Conservation (phyloP, 2,113 vertebrate species). For the Speoplatyrhinus poulsoni region DNA sequence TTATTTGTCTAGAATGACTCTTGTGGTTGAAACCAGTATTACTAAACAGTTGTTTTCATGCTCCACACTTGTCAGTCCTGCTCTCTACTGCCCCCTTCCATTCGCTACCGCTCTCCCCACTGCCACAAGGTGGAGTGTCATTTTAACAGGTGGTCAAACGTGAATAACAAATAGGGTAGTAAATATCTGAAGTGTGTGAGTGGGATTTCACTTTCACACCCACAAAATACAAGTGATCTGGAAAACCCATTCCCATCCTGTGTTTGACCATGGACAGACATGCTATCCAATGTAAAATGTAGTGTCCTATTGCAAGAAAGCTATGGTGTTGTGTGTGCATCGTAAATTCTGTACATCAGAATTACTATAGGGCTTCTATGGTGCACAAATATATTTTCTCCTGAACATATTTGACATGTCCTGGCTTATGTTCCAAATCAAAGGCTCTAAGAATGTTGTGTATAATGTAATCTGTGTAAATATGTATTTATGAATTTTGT, state of each 20-base stretch:
- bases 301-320: constrained; percentile 38
- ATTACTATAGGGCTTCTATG: constrained; percentile 52
- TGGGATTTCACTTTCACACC: not conserved
- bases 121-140: too few relatives aligned
- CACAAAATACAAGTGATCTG: too few relatives aligned
- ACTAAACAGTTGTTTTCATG: too few relatives aligned
- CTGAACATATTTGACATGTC: constrained; percentile 44
- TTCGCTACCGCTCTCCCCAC: too few relatives aligned
- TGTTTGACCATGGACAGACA: constrained; percentile 17
- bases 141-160: not conserved
- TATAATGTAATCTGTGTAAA: constrained; percentile 64
- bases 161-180: constrained; percentile 15
- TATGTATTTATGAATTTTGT: constrained; percentile 64
- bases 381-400: constrained; percentile 50
- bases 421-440: constrained; percentile 57
- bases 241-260: constrained; percentile 1
- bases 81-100: too few relatives aligned
- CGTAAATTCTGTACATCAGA: constrained; percentile 39
- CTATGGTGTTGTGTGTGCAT: constrained; percentile 32
- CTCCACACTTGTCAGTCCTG: too few relatives aligned
- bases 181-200: constrained; percentile 24
- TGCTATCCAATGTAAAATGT: constrained; percentile 50
- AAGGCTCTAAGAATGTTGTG: constrained; percentile 59
- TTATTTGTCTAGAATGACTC: too few relatives aligned
- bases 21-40: too few relatives aligned